phyloP scores from a whole-genome alignment of 1,140 invertebrate species.

The Drosophila erecta region DNA sequence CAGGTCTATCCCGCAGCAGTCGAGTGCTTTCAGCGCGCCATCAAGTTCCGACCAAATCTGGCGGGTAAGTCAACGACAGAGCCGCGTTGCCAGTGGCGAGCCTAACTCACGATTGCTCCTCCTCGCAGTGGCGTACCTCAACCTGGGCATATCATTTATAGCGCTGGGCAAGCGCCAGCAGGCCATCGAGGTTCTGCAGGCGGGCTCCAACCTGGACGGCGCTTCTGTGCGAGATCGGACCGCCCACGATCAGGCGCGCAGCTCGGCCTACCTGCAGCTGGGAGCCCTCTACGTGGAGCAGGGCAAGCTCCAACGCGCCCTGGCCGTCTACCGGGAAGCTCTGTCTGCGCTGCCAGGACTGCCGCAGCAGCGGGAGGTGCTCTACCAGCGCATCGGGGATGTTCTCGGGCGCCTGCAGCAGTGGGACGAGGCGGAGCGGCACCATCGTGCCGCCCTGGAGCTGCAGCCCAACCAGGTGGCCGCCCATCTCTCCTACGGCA shows the following conservation, averaged over 20 bases:
- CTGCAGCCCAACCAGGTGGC: slow-evolving; percentile 94
- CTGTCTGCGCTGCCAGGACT: slow-evolving; percentile 91
- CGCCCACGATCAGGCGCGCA: slow-evolving; percentile 94
- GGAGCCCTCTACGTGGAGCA: slow-evolving; percentile 95
- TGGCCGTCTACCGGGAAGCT: slow-evolving; percentile 95
- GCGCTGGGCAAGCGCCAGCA: slow-evolving; percentile 92
- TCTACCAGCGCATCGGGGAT: slow-evolving; percentile 87
- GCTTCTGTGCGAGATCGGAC: slow-evolving; percentile 94
- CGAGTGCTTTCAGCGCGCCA: slow-evolving; percentile 95
- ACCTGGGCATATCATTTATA: slow-evolving; percentile 94
- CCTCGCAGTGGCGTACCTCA: slow-evolving; percentile 95
- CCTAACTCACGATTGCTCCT: background rate
- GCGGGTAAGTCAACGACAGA: slow-evolving; percentile 91
- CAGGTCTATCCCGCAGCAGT: slow-evolving; percentile 95
- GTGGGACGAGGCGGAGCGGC: slow-evolving; percentile 92
- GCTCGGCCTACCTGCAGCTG: slow-evolving; percentile 95
- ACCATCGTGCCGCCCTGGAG: slow-evolving; percentile 92
- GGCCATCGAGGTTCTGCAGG: slow-evolving; percentile 92
- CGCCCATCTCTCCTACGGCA: slow-evolving; percentile 95
- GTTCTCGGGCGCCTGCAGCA: slow-evolving; percentile 92
- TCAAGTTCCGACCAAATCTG: slow-evolving; percentile 96
- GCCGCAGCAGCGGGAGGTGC: slow-evolving; percentile 90
- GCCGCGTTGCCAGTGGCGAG: no score
- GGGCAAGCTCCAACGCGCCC: slow-evolving; percentile 92
- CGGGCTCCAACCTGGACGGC: slow-evolving; percentile 93